A percentile compares a stretch with the other conserved stretches of the same genome.
Conservation (phyloP, 2,797 vertebrate species). For the Poeciliopsis turneri region DNA sequence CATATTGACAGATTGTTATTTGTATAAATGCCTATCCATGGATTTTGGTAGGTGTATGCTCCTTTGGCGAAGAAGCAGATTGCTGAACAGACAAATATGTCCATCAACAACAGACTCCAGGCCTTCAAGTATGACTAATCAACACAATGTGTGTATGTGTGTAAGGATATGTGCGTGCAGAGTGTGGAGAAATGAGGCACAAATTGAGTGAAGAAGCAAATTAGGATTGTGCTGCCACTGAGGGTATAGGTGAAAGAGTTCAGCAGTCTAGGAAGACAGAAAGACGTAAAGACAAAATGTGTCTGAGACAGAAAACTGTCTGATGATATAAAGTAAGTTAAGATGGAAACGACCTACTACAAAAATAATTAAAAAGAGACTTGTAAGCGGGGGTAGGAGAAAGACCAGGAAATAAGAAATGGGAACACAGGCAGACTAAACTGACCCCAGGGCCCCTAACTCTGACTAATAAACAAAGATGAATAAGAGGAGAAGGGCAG, state of each 20-base stretch:
- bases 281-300: conserved; percentile 28
- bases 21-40: conserved; percentile 8
- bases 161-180: conserved; percentile 1
- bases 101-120: conserved; percentile 66
- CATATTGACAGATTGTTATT: conserved; percentile 40
- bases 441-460: conserved; percentile 36
- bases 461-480: conserved; percentile 47
- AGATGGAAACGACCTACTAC: conserved; percentile 45
- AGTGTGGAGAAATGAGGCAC: conserved; percentile 6
- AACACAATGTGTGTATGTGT: conserved; percentile 29
- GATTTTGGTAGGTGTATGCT: conserved; percentile 17
- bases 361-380: conserved; percentile 29
- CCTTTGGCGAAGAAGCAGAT: conserved; percentile 60
- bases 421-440: conserved; percentile 28
- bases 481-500: conserved; percentile 5
- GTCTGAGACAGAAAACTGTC: conserved; percentile 16
- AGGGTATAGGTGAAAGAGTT: conserved; percentile 39
- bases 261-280: conserved; percentile 35
- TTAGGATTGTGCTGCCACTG: conserved; percentile 38
- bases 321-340: conserved; percentile 15
- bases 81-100: conserved; percentile 77
- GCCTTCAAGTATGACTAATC: conserved; percentile 69
- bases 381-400: conserved; percentile 30
- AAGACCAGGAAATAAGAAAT: conserved; percentile 40
- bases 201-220: conserved; percentile 53